These are phyloP conservation scores for Bombylius major DNA, from an alignment of 2,888 invertebrate genomes.

Conservation along the genomic window DNA sequence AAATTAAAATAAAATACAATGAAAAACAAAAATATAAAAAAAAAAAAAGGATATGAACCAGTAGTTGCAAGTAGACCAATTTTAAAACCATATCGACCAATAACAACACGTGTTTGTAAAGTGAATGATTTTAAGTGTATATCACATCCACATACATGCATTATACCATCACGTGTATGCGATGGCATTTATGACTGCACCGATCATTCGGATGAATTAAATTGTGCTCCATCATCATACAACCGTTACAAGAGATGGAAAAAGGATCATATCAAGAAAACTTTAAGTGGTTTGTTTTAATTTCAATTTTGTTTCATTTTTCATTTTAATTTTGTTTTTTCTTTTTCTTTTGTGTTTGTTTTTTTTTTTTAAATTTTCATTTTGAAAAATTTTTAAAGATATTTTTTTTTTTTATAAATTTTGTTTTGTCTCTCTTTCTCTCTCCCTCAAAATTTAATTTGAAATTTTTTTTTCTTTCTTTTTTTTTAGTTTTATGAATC, in stretches of 20 bases:
- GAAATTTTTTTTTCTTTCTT: no score
- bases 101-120: slow-evolving; percentile 22
- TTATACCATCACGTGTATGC: slow-evolving; percentile 38
- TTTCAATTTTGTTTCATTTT: slow-evolving; percentile 9
- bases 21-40: neutral
- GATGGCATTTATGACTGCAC: slow-evolving; percentile 44
- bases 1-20: neutral
- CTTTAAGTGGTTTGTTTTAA: slow-evolving; percentile 31
- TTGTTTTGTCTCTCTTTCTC: neutral
- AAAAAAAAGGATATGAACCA: slow-evolving; percentile 25
- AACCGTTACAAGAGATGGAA: slow-evolving; percentile 29
- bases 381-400: neutral
- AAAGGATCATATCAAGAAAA: slow-evolving; percentile 21
- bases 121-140: slow-evolving; percentile 33
- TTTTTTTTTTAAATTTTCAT: slow-evolving; percentile 8
- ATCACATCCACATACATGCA: slow-evolving; percentile 34
- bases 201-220: slow-evolving; percentile 49
- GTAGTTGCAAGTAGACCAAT: slow-evolving; percentile 5
- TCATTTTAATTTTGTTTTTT: slow-evolving; percentile 2
- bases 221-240: slow-evolving; percentile 33
- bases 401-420: neutral
- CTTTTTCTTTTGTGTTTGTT: slow-evolving; percentile 5
- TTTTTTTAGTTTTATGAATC: no score
- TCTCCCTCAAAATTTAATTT: no score
- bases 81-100: slow-evolving; percentile 15